Base-by-base conservation (phyloP, 2,888 invertebrate genomes). In the Protophormia terraenovae region DNA sequence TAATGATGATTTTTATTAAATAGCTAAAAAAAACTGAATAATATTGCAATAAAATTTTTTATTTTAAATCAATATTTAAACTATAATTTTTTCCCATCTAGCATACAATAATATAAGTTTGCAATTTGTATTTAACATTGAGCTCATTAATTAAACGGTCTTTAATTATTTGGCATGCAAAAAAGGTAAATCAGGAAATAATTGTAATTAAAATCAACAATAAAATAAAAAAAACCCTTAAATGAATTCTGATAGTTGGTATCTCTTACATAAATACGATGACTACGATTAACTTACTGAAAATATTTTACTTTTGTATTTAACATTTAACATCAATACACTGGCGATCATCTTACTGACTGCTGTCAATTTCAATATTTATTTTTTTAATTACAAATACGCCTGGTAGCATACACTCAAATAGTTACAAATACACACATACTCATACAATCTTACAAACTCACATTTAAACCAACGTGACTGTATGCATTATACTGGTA, bases 291-390 rank as follows among this genome's bases (percentile, higher is more conserved):
- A 71, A 78, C 8, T 62, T 22, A 14, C 19, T 27, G 24, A 60
- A 77, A 50, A 50, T 45, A 24, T 62, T 69, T 69, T 47, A 16
- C 16, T 27, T 47, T 62, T 62, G 22, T 62, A 62, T 35, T 32
- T 8, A 27, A 7, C 12, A 24, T 58, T 62, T n/a, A 29, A 14
- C 14, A 27, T 60, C 22, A 38, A 66, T 47, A 45, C 27, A n/a
- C 38, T 22, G 2, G 14, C 14, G n/a, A n/a, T 8, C 32, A 32
- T 50, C 14, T 19, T 8, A 14, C 14, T 29, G 50, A 19, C 22
- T 72, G 50, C 19, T 72, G 58, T 72, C 29, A 50, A 50, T 50
- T 41, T 67, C n/a, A 60, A 60, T 73, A 83, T 77, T 66, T 83
- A 27, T 76, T 62, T 71, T 71, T 71, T 64, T 62, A 64, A 76